Evolutionary conservation across 2,888 invertebrate genomes (phyloP), one percentile per base, ranked within the genome.

Genomic region (Eilema caniola): DNA sequence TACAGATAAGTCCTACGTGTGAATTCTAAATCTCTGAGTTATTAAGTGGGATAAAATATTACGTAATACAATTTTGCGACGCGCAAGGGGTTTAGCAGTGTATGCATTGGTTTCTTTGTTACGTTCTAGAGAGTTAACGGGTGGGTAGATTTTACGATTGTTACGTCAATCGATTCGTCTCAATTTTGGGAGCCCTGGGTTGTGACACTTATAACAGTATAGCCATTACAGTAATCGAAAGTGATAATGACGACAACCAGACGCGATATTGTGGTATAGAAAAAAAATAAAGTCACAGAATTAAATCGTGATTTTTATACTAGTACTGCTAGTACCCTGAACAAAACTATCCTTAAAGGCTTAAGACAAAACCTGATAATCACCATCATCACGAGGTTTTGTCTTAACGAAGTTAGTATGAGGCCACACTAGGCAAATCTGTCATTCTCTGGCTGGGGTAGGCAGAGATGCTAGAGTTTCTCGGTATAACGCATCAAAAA

Each of bases 181-280:
- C n/a, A 53, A 53, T 53, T 20, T 53, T 53, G 53, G n/a, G 20
- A 53, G n/a, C 8, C n/a, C n/a, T 1, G 53, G n/a, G 53, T 41
- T 53, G 53, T 53, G 20, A n/a, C 53, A 53, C 16, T 41, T 16
- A 0, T 41, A 41, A 41, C 41, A 41, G 14, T 41, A 53, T 1
- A 53, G 10, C 53, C 53, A 53, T 53, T n/a, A n/a, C 10, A 2
- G 53, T 53, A 53, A 53, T 53, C 20, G n/a, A 53, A 53, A 53
- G 53, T 53, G 53, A n/a, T n/a, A 53, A 53, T 53, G 53, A n/a
- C 53, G 53, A 53, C 53, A n/a, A 53, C 53, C n/a, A 53, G 10
- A n/a, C 10, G 53, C 53, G n/a, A n/a, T 53, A 53, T n/a, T 41
- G 7, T 47, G 16, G 4, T 0, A 41, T 37, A 41, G 41, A 16